These are phyloP conservation scores for Philereme transversata DNA, from an alignment of 2,888 invertebrate species.

Conservation along the genomic window DNA sequence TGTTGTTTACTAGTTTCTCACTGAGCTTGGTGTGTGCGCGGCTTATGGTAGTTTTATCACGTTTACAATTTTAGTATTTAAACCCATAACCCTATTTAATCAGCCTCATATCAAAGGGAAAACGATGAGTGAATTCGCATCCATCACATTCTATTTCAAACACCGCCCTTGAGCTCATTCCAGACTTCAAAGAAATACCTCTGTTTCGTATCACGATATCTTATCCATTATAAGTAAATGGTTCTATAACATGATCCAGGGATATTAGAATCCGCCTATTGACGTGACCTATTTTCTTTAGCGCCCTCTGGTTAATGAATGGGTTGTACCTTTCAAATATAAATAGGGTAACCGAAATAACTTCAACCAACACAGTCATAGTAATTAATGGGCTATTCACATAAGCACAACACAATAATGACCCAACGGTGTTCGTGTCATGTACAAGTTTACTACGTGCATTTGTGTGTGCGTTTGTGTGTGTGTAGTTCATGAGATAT, in stretches of 20 bases:
- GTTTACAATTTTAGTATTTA: background rate
- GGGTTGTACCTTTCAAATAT: conserved; percentile 1
- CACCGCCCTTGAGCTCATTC: conserved; percentile 52
- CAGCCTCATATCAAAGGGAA: conserved; percentile 19
- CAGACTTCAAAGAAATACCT: conserved; percentile 39
- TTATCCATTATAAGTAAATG: conserved; percentile 29
- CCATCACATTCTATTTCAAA: conserved; percentile 24
- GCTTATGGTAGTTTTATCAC: background rate
- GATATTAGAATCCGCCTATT: conserved; percentile 40
- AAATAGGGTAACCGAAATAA: conserved; percentile 1
- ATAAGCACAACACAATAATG: too few species aligned
- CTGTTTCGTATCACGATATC: conserved; percentile 41
- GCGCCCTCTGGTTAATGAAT: conserved; percentile 32
- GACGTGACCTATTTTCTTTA: conserved; percentile 47
- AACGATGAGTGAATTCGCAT: conserved; percentile 16
- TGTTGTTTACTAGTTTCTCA: too few species aligned
- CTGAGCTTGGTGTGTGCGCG: too few species aligned
- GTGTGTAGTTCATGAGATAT: too few species aligned
- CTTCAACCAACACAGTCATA: conserved; percentile 1
- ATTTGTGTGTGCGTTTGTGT: too few species aligned
- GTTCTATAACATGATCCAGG: conserved; percentile 38
- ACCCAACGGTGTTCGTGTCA: too few species aligned
- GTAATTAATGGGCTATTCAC: conserved; percentile 1
- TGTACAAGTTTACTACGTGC: too few species aligned
- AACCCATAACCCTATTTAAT: conserved; percentile 4